phyloP scores from a whole-genome alignment of 1,140 invertebrate genomes.

The Lithobius niger region DNA sequence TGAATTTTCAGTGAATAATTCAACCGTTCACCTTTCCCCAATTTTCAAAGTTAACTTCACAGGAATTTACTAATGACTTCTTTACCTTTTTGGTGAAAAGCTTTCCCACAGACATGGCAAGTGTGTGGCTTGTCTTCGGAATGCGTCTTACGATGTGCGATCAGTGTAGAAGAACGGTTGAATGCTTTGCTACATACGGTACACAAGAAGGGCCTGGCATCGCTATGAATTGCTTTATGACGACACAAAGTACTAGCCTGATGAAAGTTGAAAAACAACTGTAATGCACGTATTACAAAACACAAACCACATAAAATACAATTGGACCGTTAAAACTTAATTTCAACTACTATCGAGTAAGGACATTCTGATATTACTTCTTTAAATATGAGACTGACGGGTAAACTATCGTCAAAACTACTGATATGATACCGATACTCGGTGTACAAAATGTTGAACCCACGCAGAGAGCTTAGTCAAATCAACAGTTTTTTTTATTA shows the following conservation, averaged over 20 bases:
- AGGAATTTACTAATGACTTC: too few relatives aligned
- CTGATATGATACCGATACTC: too few relatives aligned
- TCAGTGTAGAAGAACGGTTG: slow-evolving; percentile 56
- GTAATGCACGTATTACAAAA: too few relatives aligned
- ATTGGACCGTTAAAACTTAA: too few relatives aligned
- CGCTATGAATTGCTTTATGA: slow-evolving; percentile 56
- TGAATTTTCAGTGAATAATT: too few relatives aligned
- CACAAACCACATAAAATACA: too few relatives aligned
- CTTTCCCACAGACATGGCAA: slow-evolving; percentile 55
- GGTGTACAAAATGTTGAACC: too few relatives aligned
- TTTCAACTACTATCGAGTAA: too few relatives aligned
- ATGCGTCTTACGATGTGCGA: slow-evolving; percentile 59
- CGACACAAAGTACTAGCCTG: slow-evolving; percentile 51
- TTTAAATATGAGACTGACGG: too few relatives aligned
- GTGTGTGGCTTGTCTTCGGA: slow-evolving; percentile 53
- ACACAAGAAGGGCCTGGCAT: slow-evolving; percentile 52
- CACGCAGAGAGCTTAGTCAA: neutral
- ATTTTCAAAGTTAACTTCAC: too few relatives aligned
- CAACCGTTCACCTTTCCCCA: too few relatives aligned
- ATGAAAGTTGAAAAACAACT: neutral
- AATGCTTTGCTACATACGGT: slow-evolving; percentile 60
- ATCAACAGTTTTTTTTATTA: neutral
- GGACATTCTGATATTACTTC: neutral
- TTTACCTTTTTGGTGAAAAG: slow-evolving; percentile 61
- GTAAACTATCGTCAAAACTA: too few relatives aligned